A percentile compares a stretch with the other conserved stretches of the same genome.
Conservation (phyloP, 2,113 vertebrate genomes). For the Edolisoma coerulescens region DNA sequence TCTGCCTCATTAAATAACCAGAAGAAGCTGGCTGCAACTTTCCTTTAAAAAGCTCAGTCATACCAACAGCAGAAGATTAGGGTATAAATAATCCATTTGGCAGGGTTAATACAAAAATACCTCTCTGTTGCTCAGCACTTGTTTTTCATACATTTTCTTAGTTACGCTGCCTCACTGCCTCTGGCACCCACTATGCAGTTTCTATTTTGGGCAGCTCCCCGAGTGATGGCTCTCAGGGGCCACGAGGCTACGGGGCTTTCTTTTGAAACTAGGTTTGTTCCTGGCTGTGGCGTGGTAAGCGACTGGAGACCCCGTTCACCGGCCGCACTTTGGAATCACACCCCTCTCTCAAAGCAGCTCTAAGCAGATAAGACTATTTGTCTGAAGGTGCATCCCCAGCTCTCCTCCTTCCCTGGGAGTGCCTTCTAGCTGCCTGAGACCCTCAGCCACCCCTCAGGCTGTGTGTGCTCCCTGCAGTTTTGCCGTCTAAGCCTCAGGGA, state of each 20-base stretch:
- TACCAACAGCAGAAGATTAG: constrained; percentile 17
- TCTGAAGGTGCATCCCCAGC: not conserved
- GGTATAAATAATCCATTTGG: constrained; percentile 48
- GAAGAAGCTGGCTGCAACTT: not conserved
- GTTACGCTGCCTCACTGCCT: not conserved
- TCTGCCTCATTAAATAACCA: not conserved
- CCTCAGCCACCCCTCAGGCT: not conserved
- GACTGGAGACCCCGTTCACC: not conserved
- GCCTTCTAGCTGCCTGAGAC: not conserved
- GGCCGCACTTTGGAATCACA: not conserved
- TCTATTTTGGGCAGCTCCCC: constrained; percentile 4
- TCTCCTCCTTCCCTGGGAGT: not conserved
- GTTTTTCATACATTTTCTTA: constrained; percentile 40
- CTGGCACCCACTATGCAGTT: not conserved
- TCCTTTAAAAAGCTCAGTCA: constrained; percentile 9
- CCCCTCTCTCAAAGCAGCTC: not conserved
- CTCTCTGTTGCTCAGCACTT: constrained; percentile 27
- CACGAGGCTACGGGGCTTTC: not conserved
- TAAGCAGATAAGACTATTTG: not conserved
- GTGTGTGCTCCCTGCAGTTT: not conserved
- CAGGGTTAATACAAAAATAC: constrained; percentile 28
- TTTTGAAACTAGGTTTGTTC: not conserved
- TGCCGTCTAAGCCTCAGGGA: not conserved
- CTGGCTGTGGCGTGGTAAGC: fast-evolving
- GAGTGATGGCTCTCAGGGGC: not conserved